Conservation (phyloP, 1,140 invertebrate genomes). For the Mamestra configurata region DNA sequence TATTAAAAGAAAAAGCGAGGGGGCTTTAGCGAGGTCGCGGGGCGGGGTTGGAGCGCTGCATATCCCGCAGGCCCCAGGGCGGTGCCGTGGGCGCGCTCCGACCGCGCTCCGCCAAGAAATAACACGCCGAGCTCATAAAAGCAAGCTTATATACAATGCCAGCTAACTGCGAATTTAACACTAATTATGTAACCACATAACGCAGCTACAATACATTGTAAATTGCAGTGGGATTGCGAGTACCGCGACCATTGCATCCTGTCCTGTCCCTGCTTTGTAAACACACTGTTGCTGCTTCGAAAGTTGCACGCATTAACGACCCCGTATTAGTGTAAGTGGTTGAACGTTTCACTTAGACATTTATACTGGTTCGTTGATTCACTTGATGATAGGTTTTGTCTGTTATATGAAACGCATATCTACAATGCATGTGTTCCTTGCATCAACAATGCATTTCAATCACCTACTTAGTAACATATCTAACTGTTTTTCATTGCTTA, state of each 20-base stretch:
- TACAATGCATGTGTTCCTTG: background rate
- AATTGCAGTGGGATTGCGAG: background rate
- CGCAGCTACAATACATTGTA: constrained; percentile 8
- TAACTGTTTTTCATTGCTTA: too few species aligned
- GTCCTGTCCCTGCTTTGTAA: background rate
- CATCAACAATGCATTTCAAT: background rate
- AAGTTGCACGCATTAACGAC: background rate
- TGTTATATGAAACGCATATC: background rate
- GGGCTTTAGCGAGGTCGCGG: constrained; percentile 42
- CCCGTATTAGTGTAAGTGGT: background rate
- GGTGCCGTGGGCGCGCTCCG: constrained; percentile 39
- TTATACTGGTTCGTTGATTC: constrained; percentile 6
- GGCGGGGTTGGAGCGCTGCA: constrained; percentile 11
- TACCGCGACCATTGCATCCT: background rate
- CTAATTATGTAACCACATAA: constrained; percentile 29
- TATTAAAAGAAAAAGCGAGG: constrained; percentile 66
- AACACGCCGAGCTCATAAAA: constrained; percentile 65
- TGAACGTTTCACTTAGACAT: background rate
- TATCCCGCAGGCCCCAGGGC: constrained; percentile 49
- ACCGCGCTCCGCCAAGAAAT: constrained; percentile 52
- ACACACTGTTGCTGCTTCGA: background rate
- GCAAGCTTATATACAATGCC: constrained; percentile 69
- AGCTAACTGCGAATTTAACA: constrained; percentile 21
- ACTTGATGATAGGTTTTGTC: background rate
- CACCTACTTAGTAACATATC: background rate